Base-by-base conservation (phyloP, 1,140 invertebrate species). In the Microplitis mediator region DNA sequence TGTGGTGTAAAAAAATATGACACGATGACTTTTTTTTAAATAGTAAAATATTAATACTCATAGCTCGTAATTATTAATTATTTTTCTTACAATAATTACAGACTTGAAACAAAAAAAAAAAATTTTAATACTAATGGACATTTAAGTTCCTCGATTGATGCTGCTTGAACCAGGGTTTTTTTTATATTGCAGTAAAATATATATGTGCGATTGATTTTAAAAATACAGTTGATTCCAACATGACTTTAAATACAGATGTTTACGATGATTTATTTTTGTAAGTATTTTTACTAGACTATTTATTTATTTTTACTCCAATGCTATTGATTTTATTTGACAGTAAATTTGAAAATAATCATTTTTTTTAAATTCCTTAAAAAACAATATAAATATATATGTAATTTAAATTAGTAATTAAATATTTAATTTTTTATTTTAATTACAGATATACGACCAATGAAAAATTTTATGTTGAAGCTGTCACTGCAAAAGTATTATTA, bases 401-500 rank as follows among this genome's bases (percentile, higher is more conserved):
- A 14, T 23, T 52, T 14, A 35, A 61, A 13, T 13, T 4, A 54
- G 4, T 31, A 14, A 14, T 52, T 32, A 51, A 52, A 34, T 6
- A 54, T 36, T 65, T 54, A 16, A 39, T 32, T 73, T 62, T 76
- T 74, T 78, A 54, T 56, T 58, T 65, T 74, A 16, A 77, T 87
- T 88, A 62, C 74, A 93, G 92, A 76, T 91, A 93, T 77, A 89
- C 90, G 52, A 92, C 92, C n/a, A 88, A 90, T 32, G 92, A 94
- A 72, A 92, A 91, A 79, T 93, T 94, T 84, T 91, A 91, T 74
- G 86, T 94, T 39, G 92, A 93, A 84, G 91, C 93, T 1, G 87
- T 88, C 3, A 84, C 86, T 73, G 85, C 86, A 45, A 84, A 87
- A 76, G 90, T 93, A 77, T 79, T 94, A 39, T 84, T 95, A 45